Evolutionary conservation across 2,113 vertebrate species (phyloP).

Genomic region (Murina feae): DNA sequence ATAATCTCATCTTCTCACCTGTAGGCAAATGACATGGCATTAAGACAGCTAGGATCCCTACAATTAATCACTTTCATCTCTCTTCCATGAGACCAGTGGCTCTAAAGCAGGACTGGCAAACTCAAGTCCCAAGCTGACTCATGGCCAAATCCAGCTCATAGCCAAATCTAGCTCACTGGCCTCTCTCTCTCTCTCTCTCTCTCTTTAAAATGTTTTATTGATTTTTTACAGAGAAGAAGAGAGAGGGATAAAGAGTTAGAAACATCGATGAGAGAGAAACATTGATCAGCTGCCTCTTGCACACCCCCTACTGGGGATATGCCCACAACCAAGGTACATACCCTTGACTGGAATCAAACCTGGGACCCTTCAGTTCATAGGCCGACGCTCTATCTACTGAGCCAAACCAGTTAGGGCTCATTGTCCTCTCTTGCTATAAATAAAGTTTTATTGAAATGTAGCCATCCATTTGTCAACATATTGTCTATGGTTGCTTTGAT

Average conservation of each 20-base stretch:
- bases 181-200: slow-evolving; percentile 3
- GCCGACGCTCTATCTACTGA: no score
- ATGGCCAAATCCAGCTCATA: background rate
- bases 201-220: background rate
- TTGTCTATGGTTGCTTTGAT: background rate
- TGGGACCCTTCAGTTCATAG: no score
- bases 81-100: background rate
- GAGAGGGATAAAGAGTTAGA: no score
- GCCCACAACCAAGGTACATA: no score
- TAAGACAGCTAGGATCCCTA: background rate
- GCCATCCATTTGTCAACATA: background rate
- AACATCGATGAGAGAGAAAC: no score
- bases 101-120: background rate
- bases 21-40: background rate
- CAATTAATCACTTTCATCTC: background rate
- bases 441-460: background rate
- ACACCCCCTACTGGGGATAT: no score
- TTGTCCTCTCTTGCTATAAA: background rate
- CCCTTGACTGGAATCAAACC: no score
- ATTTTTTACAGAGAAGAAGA: no score
- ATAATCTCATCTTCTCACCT: background rate
- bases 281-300: no score
- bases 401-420: background rate
- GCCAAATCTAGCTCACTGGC: background rate
- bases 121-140: background rate